Evolutionary conservation across 1,140 invertebrate species (phyloP).

Genomic region (Lepeophtheirus salmonis): DNA sequence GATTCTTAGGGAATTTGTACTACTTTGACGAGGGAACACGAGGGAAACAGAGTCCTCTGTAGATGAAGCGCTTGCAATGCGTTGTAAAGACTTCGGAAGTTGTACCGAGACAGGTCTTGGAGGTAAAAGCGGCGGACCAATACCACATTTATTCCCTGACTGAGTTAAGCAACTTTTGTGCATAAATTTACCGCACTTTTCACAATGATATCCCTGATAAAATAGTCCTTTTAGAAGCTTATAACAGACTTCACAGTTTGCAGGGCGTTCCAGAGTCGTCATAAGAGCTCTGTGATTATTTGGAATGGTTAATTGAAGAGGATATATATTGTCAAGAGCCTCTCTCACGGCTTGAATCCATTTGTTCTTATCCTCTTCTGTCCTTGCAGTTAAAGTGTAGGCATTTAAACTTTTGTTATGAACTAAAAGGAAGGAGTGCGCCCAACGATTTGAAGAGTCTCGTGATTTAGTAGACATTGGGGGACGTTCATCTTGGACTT

Average conservation of each 20-base stretch:
- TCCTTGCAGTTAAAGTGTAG: constrained; percentile 73
- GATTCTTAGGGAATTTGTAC: neutral
- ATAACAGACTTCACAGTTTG: constrained; percentile 56
- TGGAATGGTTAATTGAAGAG: constrained; percentile 28
- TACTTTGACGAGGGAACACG: neutral
- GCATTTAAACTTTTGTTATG: constrained; percentile 57
- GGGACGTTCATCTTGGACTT: constrained; percentile 51
- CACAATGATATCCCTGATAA: constrained; percentile 36
- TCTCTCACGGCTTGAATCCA: constrained; percentile 82
- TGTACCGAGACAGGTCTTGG: constrained; percentile 19
- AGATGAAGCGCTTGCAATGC: constrained; percentile 1
- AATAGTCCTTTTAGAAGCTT: constrained; percentile 78
- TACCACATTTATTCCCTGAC: constrained; percentile 20
- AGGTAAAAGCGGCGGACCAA: constrained; percentile 23
- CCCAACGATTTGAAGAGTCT: constrained; percentile 43
- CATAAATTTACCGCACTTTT: constrained; percentile 19
- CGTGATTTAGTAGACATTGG: constrained; percentile 25
- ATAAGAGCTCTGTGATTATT: constrained; percentile 58
- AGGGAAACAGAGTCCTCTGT: constrained; percentile 5
- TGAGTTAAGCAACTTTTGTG: constrained; percentile 22
- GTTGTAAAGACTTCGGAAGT: neutral
- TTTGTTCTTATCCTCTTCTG: constrained; percentile 61
- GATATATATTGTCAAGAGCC: constrained; percentile 79
- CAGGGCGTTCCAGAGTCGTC: constrained; percentile 61
- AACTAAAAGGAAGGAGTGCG: constrained; percentile 60